These are phyloP conservation scores for Hipparchia semele DNA, from an alignment of 2,888 invertebrate species.

Conservation along the genomic window DNA sequence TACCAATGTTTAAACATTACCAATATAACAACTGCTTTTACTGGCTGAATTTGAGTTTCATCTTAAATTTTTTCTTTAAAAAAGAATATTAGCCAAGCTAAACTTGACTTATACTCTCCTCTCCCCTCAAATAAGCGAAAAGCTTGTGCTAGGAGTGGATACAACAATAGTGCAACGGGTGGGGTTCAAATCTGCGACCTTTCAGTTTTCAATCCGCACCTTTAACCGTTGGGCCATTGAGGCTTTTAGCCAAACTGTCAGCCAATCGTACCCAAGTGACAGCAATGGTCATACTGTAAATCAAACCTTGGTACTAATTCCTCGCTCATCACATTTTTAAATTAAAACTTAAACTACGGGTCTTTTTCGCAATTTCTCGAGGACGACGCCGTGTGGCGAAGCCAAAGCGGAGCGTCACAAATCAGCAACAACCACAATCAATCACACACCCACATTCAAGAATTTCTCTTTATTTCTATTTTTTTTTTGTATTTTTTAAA, in stretches of 20 bases:
- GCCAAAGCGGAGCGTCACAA: not conserved
- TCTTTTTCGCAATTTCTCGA: not conserved
- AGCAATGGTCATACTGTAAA: not conserved
- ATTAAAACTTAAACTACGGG: not conserved
- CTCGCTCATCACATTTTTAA: not conserved
- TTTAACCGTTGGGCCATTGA: no score
- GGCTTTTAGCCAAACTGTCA: not conserved
- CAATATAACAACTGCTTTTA: no score
- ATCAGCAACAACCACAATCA: slow-evolving; percentile 51
- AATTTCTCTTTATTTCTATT: slow-evolving; percentile 81
- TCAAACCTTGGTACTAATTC: not conserved
- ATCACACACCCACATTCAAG: slow-evolving; percentile 78
- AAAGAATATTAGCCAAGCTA: no score
- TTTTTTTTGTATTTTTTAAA: slow-evolving; percentile 70
- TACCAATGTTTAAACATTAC: no score
- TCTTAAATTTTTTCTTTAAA: no score
- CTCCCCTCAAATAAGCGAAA: no score
- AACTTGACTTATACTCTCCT: no score
- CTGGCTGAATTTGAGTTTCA: no score
- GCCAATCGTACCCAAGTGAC: not conserved
- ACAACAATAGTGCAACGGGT: no score
- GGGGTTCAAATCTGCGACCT: no score
- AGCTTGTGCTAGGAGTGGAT: no score
- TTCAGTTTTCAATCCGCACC: no score
- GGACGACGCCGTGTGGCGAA: not conserved